Evolutionary conservation across 64 coral and sea anemone species (phyloP), one percentile per base, ranked within the genome.

Genomic region (Stichodactyla mertensii): DNA sequence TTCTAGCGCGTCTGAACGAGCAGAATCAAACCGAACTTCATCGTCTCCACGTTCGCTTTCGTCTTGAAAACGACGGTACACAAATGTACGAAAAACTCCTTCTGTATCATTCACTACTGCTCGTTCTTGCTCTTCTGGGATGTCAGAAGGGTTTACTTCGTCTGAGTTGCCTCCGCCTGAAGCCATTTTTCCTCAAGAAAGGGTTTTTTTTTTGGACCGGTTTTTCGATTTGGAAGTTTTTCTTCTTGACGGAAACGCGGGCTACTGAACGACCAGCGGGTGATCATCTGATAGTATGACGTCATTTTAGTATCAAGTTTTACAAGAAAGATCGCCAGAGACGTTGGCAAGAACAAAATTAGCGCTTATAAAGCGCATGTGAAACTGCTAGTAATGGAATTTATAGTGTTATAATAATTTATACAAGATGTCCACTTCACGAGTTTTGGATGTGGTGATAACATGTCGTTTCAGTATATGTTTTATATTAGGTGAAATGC

Each of bases 1-100:
- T 88, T 99, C 97, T 51, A 99, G 84, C 27, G 97, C 97, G 77
- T 99, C 97, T 83, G 93, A 89, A 16, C 97, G 90, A 51, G 90
- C 97, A 15, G 59, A 83, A 1, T 71, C 83, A 22, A 86, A 85
- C 6, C 85, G 89, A 26, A 88, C 89, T 26, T 93, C 87, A 56
- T 88, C 83, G n/a, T 95, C 93, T 12, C 66, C 89, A 61, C 87
- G 85, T 84, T 99, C 90, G 14, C 87, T 95, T 60, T 90, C 90
- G 55, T 99, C 90, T 67, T 92, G 87, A 74, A 92, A 99, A 36
- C 97, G 87, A 54, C 90, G 88, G 64, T 95, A 99, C 85, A 99
- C 89, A 92, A 99, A 99, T 59, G 89, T 81, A 57, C 97, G 90
- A 45, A 99, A 89, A 59, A 99, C 86, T 5, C 97, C 93, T 88